phyloP scores from a whole-genome alignment of 2,888 invertebrate genomes.

The Saturnia japonica region DNA sequence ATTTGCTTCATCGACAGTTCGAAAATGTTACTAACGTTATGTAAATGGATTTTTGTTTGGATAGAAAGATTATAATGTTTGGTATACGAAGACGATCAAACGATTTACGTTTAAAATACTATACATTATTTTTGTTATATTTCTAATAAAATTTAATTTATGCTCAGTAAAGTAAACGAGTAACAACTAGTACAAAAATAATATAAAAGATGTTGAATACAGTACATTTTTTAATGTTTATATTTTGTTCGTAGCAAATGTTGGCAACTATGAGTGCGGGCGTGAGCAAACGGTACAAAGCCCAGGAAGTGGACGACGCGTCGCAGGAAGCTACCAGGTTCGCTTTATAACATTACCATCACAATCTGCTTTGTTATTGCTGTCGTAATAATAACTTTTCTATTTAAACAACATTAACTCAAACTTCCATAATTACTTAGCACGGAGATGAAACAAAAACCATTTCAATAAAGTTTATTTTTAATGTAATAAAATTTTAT shows the following conservation, averaged over 20 bases:
- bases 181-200: no score
- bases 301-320: conserved; percentile 58
- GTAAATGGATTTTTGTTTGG: no score
- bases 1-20: no score
- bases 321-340: conserved; percentile 69
- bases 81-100: no score
- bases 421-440: not conserved
- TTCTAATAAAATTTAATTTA: no score
- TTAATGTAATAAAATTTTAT: not conserved
- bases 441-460: not conserved
- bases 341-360: conserved; percentile 35
- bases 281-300: conserved; percentile 60
- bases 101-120: no score
- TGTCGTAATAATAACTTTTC: not conserved
- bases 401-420: not conserved
- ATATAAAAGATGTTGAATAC: not conserved
- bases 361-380: conserved; percentile 1
- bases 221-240: conserved; percentile 26
- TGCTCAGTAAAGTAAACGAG: no score
- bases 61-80: no score
- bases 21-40: no score
- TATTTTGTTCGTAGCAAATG: conserved; percentile 68
- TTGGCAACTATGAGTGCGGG: conserved; percentile 70
- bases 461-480: not conserved
- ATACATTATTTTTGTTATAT: no score